Evolutionary conservation across 2,797 vertebrate genomes (phyloP), one percentile per base, ranked within the genome.

Genomic region (Pristis pectinata): DNA sequence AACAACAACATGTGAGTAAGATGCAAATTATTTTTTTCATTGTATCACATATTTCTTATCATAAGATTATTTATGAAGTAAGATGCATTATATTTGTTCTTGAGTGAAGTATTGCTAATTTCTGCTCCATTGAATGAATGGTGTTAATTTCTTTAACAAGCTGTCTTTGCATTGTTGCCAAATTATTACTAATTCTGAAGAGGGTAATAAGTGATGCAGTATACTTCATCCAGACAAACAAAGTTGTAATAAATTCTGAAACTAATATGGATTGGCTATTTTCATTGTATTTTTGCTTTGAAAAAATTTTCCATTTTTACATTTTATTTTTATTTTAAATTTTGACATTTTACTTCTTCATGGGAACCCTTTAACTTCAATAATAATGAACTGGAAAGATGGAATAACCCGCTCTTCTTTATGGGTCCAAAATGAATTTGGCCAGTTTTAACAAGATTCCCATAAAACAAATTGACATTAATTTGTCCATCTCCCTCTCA

Each of bases 1-100:
- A 96, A 95, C 96, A 0, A 44, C 94, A 80, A 96, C 97, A 95
- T 96, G 98, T 98, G 97, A 97, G 97, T 95, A 94, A 94, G 56
- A 94, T 8, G 76, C 9, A 37, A 93, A 6, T 3, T 30, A 37
- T 37, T 70, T 24, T 70, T 30, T 53, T 27, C 24, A 15, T 27
- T 53, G 92, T 85, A 11, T 94, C 91, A 49, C 94, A 94, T 94
- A 94, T 95, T 96, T 95, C 95, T 0, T 94, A 95, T 95, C 95
- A 93, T 93, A 95, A 94, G 96, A 96, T 95, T n/a, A 95, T 95
- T 94, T 96, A 96, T 95, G 95, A 96, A 95, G 2, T 67, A 96
- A 95, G n/a, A 59, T n/a, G 13, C 13, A 61, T 89, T 89, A 79
- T 96, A 95, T 95, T 96, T 96, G 27, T 17, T 94, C 27, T 6